Evolutionary conservation across 2,797 vertebrate genomes (phyloP).

Genomic region (Danio kyathit): DNA sequence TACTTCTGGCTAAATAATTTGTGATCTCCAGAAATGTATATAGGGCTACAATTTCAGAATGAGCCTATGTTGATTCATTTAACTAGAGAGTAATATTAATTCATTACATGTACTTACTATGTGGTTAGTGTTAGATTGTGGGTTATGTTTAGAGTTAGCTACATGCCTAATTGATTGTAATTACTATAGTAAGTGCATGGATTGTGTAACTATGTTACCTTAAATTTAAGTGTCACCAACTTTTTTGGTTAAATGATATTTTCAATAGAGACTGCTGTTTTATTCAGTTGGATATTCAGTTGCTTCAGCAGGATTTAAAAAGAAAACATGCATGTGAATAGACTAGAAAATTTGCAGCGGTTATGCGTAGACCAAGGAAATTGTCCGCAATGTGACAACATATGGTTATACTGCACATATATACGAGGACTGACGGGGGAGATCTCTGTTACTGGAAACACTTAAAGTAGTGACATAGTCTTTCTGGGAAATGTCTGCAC

Average conservation of each 20-base stretch:
- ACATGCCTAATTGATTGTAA: too few species aligned
- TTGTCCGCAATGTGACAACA: conserved; percentile 37
- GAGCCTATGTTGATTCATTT: too few species aligned
- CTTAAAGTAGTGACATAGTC: conserved; percentile 23
- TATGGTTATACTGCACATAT: conserved; percentile 29
- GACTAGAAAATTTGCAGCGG: conserved; percentile 8
- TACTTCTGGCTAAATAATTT: too few species aligned
- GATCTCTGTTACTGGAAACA: conserved; percentile 41
- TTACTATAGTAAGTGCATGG: too few species aligned
- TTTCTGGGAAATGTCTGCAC: conserved; percentile 41
- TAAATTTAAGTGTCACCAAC: too few species aligned
- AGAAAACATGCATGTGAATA: background rate
- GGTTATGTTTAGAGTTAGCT: too few species aligned
- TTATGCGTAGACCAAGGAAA: conserved; percentile 5
- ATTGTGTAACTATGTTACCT: too few species aligned
- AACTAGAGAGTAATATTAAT: too few species aligned
- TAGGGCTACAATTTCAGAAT: too few species aligned
- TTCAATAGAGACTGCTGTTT: background rate
- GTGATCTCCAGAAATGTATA: too few species aligned
- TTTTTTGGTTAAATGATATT: background rate
- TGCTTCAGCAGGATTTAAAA: background rate
- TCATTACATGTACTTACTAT: too few species aligned
- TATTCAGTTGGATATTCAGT: background rate
- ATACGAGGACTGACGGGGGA: conserved; percentile 11
- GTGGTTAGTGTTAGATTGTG: too few species aligned